Evolutionary conservation across 2,797 vertebrate species (phyloP).

Genomic region (Lepidocolaptes lacrymiger): DNA sequence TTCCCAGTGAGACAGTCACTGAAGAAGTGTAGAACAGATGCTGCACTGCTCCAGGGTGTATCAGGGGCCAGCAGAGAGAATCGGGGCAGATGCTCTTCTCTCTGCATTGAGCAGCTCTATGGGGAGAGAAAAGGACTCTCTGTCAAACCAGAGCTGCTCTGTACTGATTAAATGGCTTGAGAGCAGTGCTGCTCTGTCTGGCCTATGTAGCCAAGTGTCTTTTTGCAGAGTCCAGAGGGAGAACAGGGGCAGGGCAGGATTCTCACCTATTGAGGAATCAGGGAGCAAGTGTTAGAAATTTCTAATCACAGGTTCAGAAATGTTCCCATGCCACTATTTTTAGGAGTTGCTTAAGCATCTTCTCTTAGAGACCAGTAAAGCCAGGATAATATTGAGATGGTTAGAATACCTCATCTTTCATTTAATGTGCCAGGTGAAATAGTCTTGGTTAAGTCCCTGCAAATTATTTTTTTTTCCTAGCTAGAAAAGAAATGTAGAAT

Average conservation of each 20-base stretch:
- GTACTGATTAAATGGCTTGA: neutral
- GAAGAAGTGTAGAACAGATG: neutral
- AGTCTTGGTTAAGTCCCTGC: neutral
- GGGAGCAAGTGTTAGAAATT: neutral
- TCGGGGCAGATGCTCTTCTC: neutral
- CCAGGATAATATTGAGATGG: neutral
- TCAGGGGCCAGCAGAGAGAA: neutral
- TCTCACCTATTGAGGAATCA: neutral
- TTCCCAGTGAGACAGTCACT: neutral
- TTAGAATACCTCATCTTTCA: neutral
- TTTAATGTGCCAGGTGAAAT: constrained; percentile 4
- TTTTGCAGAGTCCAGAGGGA: neutral
- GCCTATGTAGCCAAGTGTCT: neutral
- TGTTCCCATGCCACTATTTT: neutral
- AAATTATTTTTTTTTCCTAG: constrained; percentile 8
- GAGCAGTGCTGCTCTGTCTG: neutral
- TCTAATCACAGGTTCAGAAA: neutral
- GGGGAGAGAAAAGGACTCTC: neutral
- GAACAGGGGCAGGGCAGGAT: neutral
- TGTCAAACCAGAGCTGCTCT: neutral
- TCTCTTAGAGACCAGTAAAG: neutral
- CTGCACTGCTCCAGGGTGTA: neutral
- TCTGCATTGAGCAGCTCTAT: neutral
- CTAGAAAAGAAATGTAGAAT: neutral
- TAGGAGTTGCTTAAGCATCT: neutral